Percentiles rank a stretch among this genome's conserved stretches.
Evolutionary conservation across 2,888 invertebrate genomes (phyloP).

Genomic region (Tetropium fuscum): DNA sequence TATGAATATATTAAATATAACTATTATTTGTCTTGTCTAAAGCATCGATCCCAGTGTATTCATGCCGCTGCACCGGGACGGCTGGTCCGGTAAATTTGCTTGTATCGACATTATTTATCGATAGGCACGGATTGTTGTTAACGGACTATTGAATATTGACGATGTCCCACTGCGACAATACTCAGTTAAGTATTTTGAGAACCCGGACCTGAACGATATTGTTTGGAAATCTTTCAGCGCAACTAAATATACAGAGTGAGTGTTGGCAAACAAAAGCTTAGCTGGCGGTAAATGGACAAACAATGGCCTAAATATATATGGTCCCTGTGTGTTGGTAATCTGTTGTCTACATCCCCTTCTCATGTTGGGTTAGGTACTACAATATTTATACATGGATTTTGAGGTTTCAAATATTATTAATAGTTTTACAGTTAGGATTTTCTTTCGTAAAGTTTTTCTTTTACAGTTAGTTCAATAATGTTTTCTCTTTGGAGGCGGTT

Average conservation of each 20-base stretch:
- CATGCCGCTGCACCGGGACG: too few species aligned
- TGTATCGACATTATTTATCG: too few species aligned
- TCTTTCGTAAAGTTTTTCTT: too few species aligned
- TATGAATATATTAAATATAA: too few species aligned
- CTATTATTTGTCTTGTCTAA: too few species aligned
- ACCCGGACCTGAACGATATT: slow-evolving; percentile 27
- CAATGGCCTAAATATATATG: slow-evolving; percentile 56
- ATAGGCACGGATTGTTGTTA: too few species aligned
- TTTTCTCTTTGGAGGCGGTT: too few species aligned
- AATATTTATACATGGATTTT: slow-evolving; percentile 62
- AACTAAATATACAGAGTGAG: slow-evolving; percentile 57
- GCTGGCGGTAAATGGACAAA: slow-evolving; percentile 66
- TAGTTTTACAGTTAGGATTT: slow-evolving; percentile 13
- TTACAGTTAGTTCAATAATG: too few species aligned
- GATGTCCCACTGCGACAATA: too few species aligned
- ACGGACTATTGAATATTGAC: too few species aligned
- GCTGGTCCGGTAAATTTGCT: too few species aligned
- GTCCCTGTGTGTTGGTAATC: slow-evolving; percentile 62
- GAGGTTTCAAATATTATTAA: slow-evolving; percentile 20
- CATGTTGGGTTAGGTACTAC: slow-evolving; percentile 59
- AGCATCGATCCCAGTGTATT: too few species aligned
- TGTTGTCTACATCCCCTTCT: slow-evolving; percentile 63
- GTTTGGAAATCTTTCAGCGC: slow-evolving; percentile 39
- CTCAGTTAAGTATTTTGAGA: not conserved
- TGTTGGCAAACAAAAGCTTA: slow-evolving; percentile 64